Evolutionary conservation across 2,888 invertebrate genomes (phyloP).

Genomic region (Anthrax anthrax): DNA sequence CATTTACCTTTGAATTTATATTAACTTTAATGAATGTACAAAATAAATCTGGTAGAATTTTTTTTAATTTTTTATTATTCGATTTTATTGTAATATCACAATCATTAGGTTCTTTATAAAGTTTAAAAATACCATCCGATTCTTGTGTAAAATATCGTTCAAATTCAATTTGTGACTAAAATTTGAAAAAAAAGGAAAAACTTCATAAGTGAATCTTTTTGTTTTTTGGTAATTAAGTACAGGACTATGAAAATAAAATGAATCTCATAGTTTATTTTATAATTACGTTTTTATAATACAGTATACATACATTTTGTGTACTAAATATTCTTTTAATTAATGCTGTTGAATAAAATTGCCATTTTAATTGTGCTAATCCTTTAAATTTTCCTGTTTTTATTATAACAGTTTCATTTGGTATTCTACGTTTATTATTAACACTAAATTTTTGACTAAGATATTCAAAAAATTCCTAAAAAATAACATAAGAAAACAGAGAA

Average conservation of each 20-base stretch:
- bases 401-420: slow-evolving; percentile 48
- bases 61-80: slow-evolving; percentile 15
- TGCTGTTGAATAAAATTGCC: slow-evolving; percentile 55
- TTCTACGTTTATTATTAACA: slow-evolving; percentile 44
- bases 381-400: slow-evolving; percentile 50
- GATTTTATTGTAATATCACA: neutral
- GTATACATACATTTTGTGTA: slow-evolving; percentile 39
- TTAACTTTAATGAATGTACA: slow-evolving; percentile 23
- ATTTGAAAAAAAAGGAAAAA: neutral
- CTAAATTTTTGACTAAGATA: slow-evolving; percentile 57
- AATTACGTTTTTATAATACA: too few relatives aligned
- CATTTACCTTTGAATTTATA: neutral
- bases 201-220: too few relatives aligned
- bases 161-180: slow-evolving; percentile 35
- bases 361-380: slow-evolving; percentile 52
- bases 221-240: too few relatives aligned
- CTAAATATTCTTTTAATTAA: slow-evolving; percentile 62
- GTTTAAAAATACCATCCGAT: slow-evolving; percentile 43
- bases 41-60: slow-evolving; percentile 21
- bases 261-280: too few relatives aligned
- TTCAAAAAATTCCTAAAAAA: slow-evolving; percentile 47
- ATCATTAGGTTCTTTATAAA: slow-evolving; percentile 5
- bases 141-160: slow-evolving; percentile 49
- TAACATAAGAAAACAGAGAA: slow-evolving; percentile 12
- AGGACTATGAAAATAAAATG: too few relatives aligned